A percentile compares a stretch with the other conserved stretches of the same genome.
Conservation (phyloP, 1,140 invertebrate species). For the Plectrocnemia conspersa region DNA sequence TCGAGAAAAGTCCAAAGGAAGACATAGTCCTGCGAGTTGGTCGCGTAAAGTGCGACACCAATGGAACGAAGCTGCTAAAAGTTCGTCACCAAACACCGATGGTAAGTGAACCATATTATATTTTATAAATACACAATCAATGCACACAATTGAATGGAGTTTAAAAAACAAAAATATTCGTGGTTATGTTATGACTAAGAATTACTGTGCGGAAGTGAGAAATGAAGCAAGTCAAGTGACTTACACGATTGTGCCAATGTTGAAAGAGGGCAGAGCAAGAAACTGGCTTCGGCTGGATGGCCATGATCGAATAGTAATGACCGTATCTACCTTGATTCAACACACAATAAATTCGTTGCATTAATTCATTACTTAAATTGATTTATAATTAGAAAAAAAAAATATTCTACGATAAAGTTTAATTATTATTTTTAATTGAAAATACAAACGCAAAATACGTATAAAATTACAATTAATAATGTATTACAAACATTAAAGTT, state of each 20-base stretch:
- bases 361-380: too few species aligned
- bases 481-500: too few species aligned
- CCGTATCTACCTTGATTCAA: slow-evolving; percentile 2
- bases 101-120: slow-evolving; percentile 20
- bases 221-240: slow-evolving; percentile 4
- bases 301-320: slow-evolving; percentile 9
- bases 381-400: too few species aligned
- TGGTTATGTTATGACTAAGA: not conserved
- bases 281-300: slow-evolving; percentile 4
- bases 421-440: too few species aligned
- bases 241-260: slow-evolving; percentile 3
- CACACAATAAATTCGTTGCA: too few species aligned
- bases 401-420: too few species aligned
- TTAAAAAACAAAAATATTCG: too few species aligned
- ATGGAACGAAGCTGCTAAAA: slow-evolving; percentile 46
- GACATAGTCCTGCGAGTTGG: slow-evolving; percentile 49
- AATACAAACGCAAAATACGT: too few species aligned
- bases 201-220: slow-evolving; percentile 3
- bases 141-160: too few species aligned
- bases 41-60: slow-evolving; percentile 51
- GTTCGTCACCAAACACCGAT: slow-evolving; percentile 33
- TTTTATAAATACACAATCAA: too few species aligned
- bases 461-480: too few species aligned
- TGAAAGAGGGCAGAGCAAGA: slow-evolving; percentile 10
- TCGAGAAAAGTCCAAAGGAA: slow-evolving; percentile 43